Conservation (phyloP, 2,113 vertebrate genomes). For the Crotalus viridis region DNA sequence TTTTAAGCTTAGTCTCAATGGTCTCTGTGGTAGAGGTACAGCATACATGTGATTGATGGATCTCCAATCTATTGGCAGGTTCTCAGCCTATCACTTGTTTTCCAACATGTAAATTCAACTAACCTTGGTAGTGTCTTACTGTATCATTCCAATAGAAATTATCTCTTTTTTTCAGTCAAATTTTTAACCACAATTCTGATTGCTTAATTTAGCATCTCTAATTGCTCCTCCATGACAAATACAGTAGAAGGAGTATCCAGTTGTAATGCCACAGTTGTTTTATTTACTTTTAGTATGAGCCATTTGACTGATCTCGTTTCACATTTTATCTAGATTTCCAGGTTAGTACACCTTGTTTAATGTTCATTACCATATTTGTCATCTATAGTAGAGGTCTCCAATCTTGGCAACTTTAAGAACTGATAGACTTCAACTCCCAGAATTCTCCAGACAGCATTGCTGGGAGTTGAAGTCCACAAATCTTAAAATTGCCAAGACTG, state of each 20-base stretch:
- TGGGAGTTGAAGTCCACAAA: too few species aligned
- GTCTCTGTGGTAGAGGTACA: neutral
- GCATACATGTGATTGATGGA: neutral
- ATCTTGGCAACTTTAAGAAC: too few species aligned
- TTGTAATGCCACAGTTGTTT: neutral
- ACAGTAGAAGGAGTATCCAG: neutral
- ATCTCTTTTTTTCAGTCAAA: neutral
- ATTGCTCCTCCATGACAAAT: neutral
- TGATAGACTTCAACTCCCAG: too few species aligned
- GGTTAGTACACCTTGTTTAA: neutral
- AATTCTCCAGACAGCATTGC: too few species aligned
- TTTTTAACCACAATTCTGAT: neutral
- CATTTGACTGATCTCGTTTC: neutral
- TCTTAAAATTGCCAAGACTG: too few species aligned
- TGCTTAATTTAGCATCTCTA: neutral
- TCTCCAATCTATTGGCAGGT: neutral
- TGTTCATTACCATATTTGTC: neutral
- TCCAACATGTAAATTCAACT: neutral
- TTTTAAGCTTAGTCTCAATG: neutral
- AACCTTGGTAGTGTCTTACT: neutral
- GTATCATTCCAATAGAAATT: neutral
- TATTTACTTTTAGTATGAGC: neutral
- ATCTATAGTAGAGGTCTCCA: neutral
- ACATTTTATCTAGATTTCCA: neutral
- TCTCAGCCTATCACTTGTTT: neutral